These are phyloP conservation scores for Anas platyrhynchos DNA, from an alignment of 2,113 vertebrate species.

Conservation along the genomic window DNA sequence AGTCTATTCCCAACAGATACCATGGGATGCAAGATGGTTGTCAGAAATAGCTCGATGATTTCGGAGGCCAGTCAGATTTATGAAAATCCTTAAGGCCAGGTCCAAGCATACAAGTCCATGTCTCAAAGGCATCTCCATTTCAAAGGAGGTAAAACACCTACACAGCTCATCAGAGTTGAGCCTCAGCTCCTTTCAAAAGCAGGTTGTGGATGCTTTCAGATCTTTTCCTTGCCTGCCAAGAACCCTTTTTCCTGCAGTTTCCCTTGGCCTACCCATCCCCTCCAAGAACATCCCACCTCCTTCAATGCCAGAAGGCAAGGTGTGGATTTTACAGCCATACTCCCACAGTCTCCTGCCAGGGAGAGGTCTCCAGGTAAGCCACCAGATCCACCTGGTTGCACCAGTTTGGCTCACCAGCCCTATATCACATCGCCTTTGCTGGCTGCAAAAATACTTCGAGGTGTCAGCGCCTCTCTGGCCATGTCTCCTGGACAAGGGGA, in stretches of 20 bases:
- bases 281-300: slow-evolving; percentile 42
- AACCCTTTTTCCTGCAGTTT: background rate
- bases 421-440: background rate
- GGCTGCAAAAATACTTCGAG: slow-evolving; percentile 22
- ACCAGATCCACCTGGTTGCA: background rate
- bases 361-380: background rate
- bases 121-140: background rate
- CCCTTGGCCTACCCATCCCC: slow-evolving; percentile 22
- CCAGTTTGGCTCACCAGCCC: slow-evolving; percentile 44
- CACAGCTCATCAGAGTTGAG: background rate
- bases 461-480: background rate
- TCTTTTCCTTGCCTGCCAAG: background rate
- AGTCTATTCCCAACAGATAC: background rate
- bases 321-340: slow-evolving; percentile 42
- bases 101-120: background rate
- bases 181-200: background rate
- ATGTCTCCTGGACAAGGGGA: background rate
- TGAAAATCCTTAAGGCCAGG: background rate
- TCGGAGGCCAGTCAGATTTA: background rate
- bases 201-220: background rate
- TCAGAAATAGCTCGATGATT: background rate
- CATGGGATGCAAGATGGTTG: background rate
- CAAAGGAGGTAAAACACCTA: background rate
- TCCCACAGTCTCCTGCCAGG: background rate
- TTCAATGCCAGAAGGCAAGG: slow-evolving; percentile 53